Conservation (phyloP, 2,113 vertebrate genomes). For the Brachyhypopomus gauderio region DNA sequence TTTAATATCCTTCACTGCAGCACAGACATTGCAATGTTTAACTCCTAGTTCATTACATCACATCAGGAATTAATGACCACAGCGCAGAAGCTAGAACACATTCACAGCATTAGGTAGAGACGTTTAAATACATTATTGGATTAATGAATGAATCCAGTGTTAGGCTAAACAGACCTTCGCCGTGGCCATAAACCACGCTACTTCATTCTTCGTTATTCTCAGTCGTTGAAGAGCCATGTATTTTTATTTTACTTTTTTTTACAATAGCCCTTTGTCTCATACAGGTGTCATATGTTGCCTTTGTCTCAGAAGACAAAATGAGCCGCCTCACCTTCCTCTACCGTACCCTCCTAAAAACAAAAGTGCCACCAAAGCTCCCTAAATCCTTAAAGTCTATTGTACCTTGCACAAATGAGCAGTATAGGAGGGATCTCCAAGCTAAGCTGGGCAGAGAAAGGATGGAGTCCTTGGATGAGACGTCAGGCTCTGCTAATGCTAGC, state of each 20-base stretch:
- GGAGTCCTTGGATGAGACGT: conserved; percentile 66
- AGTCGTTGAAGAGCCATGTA: conserved; percentile 13
- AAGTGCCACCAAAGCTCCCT: conserved; percentile 66
- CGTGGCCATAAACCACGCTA: conserved; percentile 44
- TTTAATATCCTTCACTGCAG: neutral
- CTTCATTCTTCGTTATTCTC: conserved; percentile 22
- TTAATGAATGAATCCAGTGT: conserved; percentile 57
- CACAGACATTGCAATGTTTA: neutral
- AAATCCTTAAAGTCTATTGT: conserved; percentile 71
- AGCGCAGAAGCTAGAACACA: conserved; percentile 52
- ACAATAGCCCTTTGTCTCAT: conserved; percentile 9
- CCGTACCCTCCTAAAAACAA: conserved; percentile 55
- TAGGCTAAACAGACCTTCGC: conserved; percentile 51
- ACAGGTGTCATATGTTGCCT: conserved; percentile 46
- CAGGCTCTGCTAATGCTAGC: conserved; percentile 66
- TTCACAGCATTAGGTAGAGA: conserved; percentile 29
- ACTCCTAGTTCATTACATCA: neutral
- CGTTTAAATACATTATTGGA: conserved; percentile 57
- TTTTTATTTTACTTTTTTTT: neutral
- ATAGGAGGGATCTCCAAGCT: conserved; percentile 50
- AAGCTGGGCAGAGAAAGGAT: conserved; percentile 61
- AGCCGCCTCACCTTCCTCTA: conserved; percentile 60
- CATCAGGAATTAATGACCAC: neutral
- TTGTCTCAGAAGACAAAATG: conserved; percentile 49
- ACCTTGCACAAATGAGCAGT: conserved; percentile 59